These are phyloP conservation scores for Eurosta solidaginis DNA, from an alignment of 1,140 invertebrate species.

Conservation along the genomic window DNA sequence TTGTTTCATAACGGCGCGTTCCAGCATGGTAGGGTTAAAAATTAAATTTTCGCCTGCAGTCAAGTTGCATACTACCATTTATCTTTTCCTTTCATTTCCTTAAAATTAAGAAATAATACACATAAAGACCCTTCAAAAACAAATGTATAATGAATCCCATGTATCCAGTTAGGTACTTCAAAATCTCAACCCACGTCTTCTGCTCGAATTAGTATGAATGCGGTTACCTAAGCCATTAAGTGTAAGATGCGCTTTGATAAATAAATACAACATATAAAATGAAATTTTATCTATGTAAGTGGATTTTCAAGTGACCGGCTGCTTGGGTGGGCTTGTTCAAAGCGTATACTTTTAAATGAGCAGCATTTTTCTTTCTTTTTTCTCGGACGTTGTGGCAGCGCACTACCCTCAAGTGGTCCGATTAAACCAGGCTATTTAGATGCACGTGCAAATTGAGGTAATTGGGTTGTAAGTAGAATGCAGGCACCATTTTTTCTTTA, in stretches of 20 bases:
- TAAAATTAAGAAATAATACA: neutral
- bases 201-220: neutral
- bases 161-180: neutral
- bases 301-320: neutral
- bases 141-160: conserved; percentile 13
- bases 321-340: neutral
- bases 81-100: neutral
- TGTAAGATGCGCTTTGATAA: neutral
- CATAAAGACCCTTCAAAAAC: neutral
- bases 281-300: neutral
- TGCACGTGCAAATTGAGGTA: too few species aligned
- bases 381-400: too few species aligned
- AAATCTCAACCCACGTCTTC: neutral
- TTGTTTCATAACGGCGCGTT: neutral
- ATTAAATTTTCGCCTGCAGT: too few species aligned
- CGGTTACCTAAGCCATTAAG: neutral
- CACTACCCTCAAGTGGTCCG: too few species aligned
- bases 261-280: neutral
- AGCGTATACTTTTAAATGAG: neutral
- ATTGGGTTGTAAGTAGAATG: too few species aligned
- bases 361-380: too few species aligned
- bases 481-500: too few species aligned
- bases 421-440: too few species aligned
- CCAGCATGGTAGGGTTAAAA: too few species aligned
- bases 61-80: neutral